Percentiles rank a stretch among this genome's conserved stretches.
Evolutionary conservation across 2,113 vertebrate genomes (phyloP).

Genomic region (Nycticebus coucang): DNA sequence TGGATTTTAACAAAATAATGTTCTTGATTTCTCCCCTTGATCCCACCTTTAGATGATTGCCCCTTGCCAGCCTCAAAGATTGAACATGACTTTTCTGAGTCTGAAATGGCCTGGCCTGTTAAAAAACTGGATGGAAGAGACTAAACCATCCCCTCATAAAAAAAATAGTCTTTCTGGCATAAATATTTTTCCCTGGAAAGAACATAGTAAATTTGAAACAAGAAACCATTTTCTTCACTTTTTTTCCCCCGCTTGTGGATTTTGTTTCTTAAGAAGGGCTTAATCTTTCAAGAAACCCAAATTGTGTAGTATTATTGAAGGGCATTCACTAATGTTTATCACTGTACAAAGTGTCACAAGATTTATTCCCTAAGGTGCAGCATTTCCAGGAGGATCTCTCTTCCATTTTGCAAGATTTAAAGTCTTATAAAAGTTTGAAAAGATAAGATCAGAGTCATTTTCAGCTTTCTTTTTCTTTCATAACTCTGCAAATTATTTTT

Average conservation of each 20-base stretch:
- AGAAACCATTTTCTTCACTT: not conserved
- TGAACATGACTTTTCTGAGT: not conserved
- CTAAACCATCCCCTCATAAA: not conserved
- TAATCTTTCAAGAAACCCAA: not conserved
- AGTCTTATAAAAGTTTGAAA: not conserved
- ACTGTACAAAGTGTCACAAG: not conserved
- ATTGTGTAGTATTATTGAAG: not conserved
- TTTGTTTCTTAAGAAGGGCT: not conserved
- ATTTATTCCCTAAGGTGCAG: not conserved
- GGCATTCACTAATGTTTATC: constrained; percentile 15
- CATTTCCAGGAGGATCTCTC: not conserved
- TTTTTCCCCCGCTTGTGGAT: not conserved
- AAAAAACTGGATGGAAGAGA: not conserved
- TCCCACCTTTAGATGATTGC: not conserved
- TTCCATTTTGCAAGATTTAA: constrained; percentile 9
- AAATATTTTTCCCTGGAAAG: constrained; percentile 8
- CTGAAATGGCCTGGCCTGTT: not conserved
- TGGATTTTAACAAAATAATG: not conserved
- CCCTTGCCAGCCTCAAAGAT: not conserved
- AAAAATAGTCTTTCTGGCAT: not conserved
- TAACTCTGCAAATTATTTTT: not conserved
- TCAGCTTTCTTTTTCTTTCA: not conserved
- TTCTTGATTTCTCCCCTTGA: not conserved
- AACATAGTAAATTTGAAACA: not conserved
- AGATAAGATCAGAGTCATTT: not conserved